Evolutionary conservation across 2,113 vertebrate genomes (phyloP), one percentile per base, ranked within the genome.

Genomic region (Sorex fumeus): DNA sequence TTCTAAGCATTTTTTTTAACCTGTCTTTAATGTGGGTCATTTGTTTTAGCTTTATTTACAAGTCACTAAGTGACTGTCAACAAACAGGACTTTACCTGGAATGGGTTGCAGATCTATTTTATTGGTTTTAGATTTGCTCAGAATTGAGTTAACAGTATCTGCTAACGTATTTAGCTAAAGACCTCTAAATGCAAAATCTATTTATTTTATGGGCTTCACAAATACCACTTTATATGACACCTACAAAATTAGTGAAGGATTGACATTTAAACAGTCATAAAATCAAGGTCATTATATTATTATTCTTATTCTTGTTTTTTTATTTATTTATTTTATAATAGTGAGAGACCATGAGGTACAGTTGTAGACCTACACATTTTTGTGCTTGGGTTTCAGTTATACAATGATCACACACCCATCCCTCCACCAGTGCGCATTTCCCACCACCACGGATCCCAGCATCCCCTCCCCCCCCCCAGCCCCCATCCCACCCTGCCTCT

Each of bases 61-160:
- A 87, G 77, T 79, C 84, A 76, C 13, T 32, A 85, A 91, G 5
- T 93, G 30, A 36, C 16, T 76, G 9, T 67, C 47, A 75, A 62
- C 13, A 76, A 75, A 62, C 13, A 76, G 13, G 45, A 57, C 43
- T 34, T 85, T 21, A 80, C 62, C 18, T 87, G 34, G 25, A 66
- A 69, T 34, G 23, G 6, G 9, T 28, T 67, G 9, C 10, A 50
- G 43, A 79, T 78, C n/a, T 83, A 83, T 40, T 75, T 75, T 53
- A 94, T 67, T 93, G 60, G 62, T 45, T 88, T 94, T 76, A 89
- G 80, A 91, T 91, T 91, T 89, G 57, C 19, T 89, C 28, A 23
- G 40, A 92, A 84, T 60, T 89, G 43, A 91, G 30, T 77, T 89
- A 72, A 70, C 7, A 79, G 45, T 74, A 25, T 32, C 43, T 62